These are phyloP conservation scores for Pterobdella sp. DNA, from an alignment of 2,888 invertebrate species.

Conservation along the genomic window DNA sequence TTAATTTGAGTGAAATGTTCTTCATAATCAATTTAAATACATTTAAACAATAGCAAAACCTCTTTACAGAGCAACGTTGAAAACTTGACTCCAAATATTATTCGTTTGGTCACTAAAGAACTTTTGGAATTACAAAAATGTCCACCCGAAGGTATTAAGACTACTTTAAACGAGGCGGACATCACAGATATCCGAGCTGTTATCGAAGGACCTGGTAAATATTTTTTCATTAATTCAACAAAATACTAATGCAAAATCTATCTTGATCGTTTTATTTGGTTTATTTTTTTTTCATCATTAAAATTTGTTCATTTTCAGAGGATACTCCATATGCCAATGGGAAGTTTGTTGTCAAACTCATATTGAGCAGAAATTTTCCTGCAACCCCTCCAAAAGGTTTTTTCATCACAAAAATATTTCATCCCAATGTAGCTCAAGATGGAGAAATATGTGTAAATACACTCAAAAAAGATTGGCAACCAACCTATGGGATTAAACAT, in stretches of 20 bases:
- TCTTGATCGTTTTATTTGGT: background rate
- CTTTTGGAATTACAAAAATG: slow-evolving; percentile 71
- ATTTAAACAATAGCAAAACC: background rate
- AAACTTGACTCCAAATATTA: slow-evolving; percentile 86
- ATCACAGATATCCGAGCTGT: slow-evolving; percentile 85
- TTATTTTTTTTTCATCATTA: background rate
- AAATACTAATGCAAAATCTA: background rate
- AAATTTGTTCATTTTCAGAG: slow-evolving; percentile 54
- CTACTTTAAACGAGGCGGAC: slow-evolving; percentile 80
- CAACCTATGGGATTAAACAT: slow-evolving; percentile 87
- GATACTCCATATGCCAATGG: slow-evolving; percentile 87
- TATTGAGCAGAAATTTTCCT: slow-evolving; percentile 84
- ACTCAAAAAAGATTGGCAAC: slow-evolving; percentile 89
- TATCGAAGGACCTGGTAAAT: slow-evolving; percentile 75
- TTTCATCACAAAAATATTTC: slow-evolving; percentile 91
- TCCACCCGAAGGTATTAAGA: slow-evolving; percentile 83
- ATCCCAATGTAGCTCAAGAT: slow-evolving; percentile 82
- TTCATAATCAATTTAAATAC: background rate
- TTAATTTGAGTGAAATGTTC: background rate
- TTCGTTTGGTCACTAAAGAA: slow-evolving; percentile 77
- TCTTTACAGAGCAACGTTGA: slow-evolving; percentile 57
- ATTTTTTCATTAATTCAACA: background rate
- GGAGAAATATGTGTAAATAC: slow-evolving; percentile 96
- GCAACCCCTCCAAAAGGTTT: slow-evolving; percentile 78
- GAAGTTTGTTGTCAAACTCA: slow-evolving; percentile 77